These are phyloP conservation scores for Callaeas wilsoni DNA, from an alignment of 2,113 vertebrate genomes.

Conservation along the genomic window DNA sequence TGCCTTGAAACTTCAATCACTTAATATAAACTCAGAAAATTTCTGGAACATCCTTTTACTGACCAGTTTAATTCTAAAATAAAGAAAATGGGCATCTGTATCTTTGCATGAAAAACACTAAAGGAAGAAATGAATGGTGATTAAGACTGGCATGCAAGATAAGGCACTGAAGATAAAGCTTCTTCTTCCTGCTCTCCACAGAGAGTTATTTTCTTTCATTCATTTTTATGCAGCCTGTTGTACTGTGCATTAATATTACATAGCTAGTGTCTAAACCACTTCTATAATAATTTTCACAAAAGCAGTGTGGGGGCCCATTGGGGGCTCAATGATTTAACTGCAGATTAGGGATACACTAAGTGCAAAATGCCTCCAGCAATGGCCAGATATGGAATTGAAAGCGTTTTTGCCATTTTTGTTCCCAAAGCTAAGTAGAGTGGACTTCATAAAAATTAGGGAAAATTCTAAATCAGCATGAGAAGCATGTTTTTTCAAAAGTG, in stretches of 20 bases:
- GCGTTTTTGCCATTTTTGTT: conserved; percentile 47
- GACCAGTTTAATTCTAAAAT: conserved; percentile 13
- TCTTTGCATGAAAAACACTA: not conserved
- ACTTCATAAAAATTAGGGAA: conserved; percentile 45
- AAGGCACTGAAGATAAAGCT: not conserved
- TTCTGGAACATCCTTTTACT: not conserved
- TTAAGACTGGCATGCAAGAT: not conserved
- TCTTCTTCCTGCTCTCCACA: not conserved
- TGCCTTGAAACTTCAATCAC: conserved; percentile 19
- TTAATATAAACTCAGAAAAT: conserved; percentile 19
- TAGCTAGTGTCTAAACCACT: conserved; percentile 35
- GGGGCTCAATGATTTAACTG: conserved; percentile 8
- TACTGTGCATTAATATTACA: conserved; percentile 26
- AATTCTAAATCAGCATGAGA: conserved; percentile 36
- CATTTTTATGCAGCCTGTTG: conserved; percentile 32
- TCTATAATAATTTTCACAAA: conserved; percentile 25
- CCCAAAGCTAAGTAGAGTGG: conserved; percentile 19
- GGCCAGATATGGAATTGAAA: conserved; percentile 47
- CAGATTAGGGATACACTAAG: conserved; percentile 10
- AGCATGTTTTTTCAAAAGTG: conserved; percentile 38
- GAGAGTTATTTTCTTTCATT: not conserved
- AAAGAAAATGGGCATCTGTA: not conserved
- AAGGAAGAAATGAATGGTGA: not conserved
- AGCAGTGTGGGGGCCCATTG: not conserved
- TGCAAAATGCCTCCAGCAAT: not conserved